Evolutionary conservation across 2,113 vertebrate species (phyloP).

Genomic region (Notarius quadriscutis): DNA sequence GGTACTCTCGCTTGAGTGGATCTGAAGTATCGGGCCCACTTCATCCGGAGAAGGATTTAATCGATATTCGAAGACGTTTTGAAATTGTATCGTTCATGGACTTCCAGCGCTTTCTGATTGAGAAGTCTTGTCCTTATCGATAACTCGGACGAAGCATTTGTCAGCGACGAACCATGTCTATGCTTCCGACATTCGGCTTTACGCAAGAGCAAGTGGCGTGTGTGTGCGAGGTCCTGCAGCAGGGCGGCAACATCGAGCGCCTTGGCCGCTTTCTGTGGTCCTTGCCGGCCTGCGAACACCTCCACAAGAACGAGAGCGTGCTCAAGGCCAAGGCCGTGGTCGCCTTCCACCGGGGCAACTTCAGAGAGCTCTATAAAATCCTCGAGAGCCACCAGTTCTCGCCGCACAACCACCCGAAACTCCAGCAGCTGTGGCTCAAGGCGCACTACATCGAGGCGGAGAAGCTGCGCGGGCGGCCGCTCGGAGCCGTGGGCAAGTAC

Average conservation of each 20-base stretch:
- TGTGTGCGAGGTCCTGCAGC: conserved; percentile 89
- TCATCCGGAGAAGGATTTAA: conserved; percentile 58
- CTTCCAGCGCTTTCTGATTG: conserved; percentile 61
- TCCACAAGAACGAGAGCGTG: conserved; percentile 91
- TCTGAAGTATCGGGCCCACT: conserved; percentile 60
- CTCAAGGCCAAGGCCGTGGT: conserved; percentile 90
- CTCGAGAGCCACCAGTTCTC: conserved; percentile 91
- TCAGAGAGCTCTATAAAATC: conserved; percentile 90
- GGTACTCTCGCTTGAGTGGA: conserved; percentile 64
- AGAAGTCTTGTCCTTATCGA: conserved; percentile 54
- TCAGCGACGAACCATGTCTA: conserved; percentile 79
- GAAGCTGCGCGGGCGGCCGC: conserved; percentile 87
- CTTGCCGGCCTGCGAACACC: conserved; percentile 88
- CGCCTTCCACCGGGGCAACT: conserved; percentile 88
- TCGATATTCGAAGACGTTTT: conserved; percentile 44
- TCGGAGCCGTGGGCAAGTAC: conserved; percentile 90
- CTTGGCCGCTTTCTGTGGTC: conserved; percentile 91
- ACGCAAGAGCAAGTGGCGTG: conserved; percentile 93
- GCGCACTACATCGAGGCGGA: conserved; percentile 92
- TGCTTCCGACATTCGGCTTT: conserved; percentile 93
- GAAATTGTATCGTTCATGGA: conserved; percentile 60
- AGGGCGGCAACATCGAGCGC: conserved; percentile 90
- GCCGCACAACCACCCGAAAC: conserved; percentile 88
- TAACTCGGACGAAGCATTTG: conserved; percentile 53
- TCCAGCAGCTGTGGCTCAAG: conserved; percentile 91